Base-by-base conservation (phyloP, 1,140 invertebrate species). In the Patella vulgata region DNA sequence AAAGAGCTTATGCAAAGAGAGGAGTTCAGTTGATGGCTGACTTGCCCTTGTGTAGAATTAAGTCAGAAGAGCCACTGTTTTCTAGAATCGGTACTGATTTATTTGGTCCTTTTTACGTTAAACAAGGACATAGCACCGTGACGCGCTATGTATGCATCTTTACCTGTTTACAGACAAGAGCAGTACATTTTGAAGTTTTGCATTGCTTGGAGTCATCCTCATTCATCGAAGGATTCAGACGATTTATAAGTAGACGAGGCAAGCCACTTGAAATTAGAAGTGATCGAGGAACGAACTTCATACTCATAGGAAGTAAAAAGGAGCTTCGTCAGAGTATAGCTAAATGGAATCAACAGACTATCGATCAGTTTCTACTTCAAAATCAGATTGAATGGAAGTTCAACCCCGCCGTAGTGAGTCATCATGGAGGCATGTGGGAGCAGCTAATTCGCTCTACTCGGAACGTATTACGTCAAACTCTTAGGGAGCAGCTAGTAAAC, bases 401-500 rank as follows among this genome's bases (percentile, higher is more conserved):
- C 59, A 84, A 75, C 46, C 75, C 82, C 27, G 75, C 82, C n/a
- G 52, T 61, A 51, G 70, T 68, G 27, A 71, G 77, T 8, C 77
- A 83, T 61, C 73, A 75, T 47, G 82, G 84, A 47, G 82, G 82
- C 1, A 65, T 72, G 39, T 84, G 66, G 81, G 71, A 86, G 50
- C 57, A 60, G 52, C 71, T 63, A 36, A 75, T 76, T n/a, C 78
- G 78, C 57, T 67, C 8, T 47, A 48, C 43, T n/a, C 40, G 3
- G 11, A n/a, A n/a, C n/a, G n/a, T 64, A 14, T 14, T 61, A 9
- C 44, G 12, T 27, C 17, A 48, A 17, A 48, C 53, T 17, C 21
- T n/a, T 31, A 17, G 17, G 5, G 17, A 28, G 12, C 28, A n/a
- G n/a, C n/a, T n/a, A n/a, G n/a, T 61, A 19, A 30, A 61, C n/a